These are phyloP conservation scores for Sebastes dallii DNA, from an alignment of 2,797 vertebrate genomes.

Conservation along the genomic window DNA sequence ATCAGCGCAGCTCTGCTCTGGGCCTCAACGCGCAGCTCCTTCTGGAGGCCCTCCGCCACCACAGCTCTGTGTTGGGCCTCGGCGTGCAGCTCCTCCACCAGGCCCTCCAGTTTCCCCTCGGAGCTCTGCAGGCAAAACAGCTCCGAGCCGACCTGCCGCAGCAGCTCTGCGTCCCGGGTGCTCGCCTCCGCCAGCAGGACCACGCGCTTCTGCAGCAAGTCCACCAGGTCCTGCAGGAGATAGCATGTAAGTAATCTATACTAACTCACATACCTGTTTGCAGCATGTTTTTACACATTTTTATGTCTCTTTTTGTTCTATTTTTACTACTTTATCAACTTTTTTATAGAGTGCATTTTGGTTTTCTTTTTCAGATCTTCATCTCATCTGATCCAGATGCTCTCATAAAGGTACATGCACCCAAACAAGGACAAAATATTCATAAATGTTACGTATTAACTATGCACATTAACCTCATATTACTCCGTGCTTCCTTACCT, in stretches of 20 bases:
- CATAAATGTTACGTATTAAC: not conserved
- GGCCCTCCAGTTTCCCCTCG: conserved; percentile 76
- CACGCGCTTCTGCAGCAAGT: conserved; percentile 65
- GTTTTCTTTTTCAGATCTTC: not conserved
- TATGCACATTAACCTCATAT: not conserved
- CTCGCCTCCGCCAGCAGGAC: conserved; percentile 61
- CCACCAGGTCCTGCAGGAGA: conserved; percentile 63
- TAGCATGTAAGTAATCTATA: not conserved
- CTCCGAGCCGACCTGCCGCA: conserved; percentile 75
- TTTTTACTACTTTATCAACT: not conserved
- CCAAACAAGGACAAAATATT: not conserved
- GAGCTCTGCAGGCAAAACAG: conserved; percentile 79
- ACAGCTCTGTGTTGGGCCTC: conserved; percentile 61
- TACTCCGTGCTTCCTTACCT: not conserved
- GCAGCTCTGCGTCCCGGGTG: conserved; percentile 57
- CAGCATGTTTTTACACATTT: not conserved
- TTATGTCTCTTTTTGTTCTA: not conserved
- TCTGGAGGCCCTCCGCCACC: conserved; percentile 54
- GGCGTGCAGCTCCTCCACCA: conserved; percentile 79
- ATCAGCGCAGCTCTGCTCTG: conserved; percentile 40
- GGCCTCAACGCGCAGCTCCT: conserved; percentile 66
- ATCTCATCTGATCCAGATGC: not conserved
- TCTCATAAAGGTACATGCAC: not conserved
- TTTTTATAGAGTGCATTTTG: not conserved
- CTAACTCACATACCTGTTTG: not conserved